phyloP scores from a whole-genome alignment of 2,797 vertebrate species.

The Lepus oiostolus region DNA sequence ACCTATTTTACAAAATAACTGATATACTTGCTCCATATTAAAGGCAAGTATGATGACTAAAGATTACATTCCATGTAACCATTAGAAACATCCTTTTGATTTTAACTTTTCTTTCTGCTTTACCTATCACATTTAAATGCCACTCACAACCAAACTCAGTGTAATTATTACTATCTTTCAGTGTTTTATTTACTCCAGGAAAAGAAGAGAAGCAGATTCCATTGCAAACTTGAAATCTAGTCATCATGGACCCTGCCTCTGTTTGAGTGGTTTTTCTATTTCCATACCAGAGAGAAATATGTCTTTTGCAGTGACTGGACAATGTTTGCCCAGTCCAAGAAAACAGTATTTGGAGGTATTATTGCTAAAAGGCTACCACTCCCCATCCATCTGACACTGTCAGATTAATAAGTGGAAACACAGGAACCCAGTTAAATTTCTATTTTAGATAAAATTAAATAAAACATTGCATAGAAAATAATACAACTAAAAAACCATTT shows the following conservation, averaged over 20 bases:
- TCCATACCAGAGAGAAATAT: neutral
- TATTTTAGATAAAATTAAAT: constrained; percentile 11
- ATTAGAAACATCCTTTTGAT: neutral
- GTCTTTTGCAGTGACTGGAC: neutral
- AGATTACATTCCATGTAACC: neutral
- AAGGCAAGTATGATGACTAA: neutral
- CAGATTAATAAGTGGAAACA: constrained; percentile 11
- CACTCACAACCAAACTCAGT: neutral
- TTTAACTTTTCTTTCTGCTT: neutral
- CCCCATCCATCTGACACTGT: neutral
- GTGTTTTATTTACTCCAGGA: neutral
- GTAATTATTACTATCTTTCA: neutral
- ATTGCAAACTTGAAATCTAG: neutral
- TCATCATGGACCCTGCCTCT: neutral
- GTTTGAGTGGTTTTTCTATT: neutral
- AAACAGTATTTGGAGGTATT: neutral
- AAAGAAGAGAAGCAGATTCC: neutral
- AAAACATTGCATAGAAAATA: neutral
- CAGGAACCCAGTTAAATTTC: neutral
- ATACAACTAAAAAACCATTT: neutral
- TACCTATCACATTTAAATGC: neutral
- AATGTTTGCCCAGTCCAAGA: neutral
- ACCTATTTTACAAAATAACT: neutral
- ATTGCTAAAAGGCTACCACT: neutral
- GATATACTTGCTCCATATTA: neutral